Evolutionary conservation across 2,113 vertebrate genomes (phyloP).

Genomic region (Bubo scandiacus): DNA sequence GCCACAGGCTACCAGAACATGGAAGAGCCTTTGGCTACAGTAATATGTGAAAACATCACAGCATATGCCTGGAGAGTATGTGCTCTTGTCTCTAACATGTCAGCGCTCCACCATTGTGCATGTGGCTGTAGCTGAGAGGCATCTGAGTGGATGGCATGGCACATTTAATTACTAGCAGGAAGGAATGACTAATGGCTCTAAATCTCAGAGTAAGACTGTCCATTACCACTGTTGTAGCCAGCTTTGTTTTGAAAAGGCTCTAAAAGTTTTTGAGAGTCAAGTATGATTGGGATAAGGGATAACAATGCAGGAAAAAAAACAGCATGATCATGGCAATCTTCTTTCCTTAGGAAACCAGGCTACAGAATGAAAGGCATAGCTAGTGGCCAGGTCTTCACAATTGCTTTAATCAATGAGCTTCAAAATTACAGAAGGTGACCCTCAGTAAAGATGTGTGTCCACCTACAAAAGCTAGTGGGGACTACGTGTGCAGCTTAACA

Average conservation of each 20-base stretch:
- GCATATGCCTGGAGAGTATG: not conserved
- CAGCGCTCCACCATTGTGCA: fast-evolving
- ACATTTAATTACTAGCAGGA: not conserved
- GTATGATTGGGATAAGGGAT: too few species aligned
- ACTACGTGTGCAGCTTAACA: not conserved
- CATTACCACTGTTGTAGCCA: not conserved
- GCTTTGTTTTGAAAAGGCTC: not conserved
- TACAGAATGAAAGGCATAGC: not conserved
- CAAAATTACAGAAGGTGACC: not conserved
- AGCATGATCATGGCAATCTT: not conserved
- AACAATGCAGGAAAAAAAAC: not conserved
- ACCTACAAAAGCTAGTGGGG: not conserved
- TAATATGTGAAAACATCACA: fast-evolving
- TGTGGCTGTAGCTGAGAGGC: not conserved
- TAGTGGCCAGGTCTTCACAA: not conserved
- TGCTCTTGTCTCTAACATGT: not conserved
- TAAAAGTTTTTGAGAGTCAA: not conserved
- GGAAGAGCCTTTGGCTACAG: not conserved
- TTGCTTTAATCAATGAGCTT: not conserved
- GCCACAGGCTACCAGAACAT: not conserved
- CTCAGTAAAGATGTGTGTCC: not conserved
- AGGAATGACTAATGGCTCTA: not conserved
- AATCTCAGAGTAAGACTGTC: not conserved
- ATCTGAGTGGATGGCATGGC: not conserved
- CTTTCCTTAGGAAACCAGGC: not conserved